Conservation (phyloP, 2,888 invertebrate genomes). For the Aethes cnicana region DNA sequence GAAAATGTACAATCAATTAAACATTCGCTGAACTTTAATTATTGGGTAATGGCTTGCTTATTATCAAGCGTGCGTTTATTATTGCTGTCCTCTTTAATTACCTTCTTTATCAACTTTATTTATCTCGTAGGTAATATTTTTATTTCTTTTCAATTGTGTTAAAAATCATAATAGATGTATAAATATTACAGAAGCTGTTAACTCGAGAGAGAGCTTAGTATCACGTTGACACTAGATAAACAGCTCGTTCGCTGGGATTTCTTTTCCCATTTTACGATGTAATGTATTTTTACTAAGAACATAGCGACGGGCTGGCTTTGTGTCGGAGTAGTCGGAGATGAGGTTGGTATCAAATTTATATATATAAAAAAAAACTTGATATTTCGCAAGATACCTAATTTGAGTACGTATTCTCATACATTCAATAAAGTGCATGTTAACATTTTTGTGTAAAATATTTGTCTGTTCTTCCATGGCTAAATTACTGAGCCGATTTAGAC, state of each 20-base stretch:
- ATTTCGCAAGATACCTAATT: too few relatives aligned
- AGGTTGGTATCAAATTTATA: slow-evolving; percentile 28
- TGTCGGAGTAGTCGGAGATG: slow-evolving; percentile 32
- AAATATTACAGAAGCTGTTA: slow-evolving; percentile 29
- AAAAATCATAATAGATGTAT: too few relatives aligned
- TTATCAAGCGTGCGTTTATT: slow-evolving; percentile 37
- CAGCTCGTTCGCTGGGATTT: slow-evolving; percentile 38
- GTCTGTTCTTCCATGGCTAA: too few relatives aligned
- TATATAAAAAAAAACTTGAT: too few relatives aligned
- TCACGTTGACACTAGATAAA: slow-evolving; percentile 34
- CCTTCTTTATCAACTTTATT: slow-evolving; percentile 1
- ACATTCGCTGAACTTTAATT: slow-evolving; percentile 57
- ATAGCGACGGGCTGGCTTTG: slow-evolving; percentile 29
- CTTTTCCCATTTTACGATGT: slow-evolving; percentile 38
- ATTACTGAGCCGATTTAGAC: too few relatives aligned
- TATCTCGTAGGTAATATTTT: too few relatives aligned
- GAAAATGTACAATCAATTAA: slow-evolving; percentile 47
- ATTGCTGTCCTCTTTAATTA: slow-evolving; percentile 35
- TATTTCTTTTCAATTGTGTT: too few relatives aligned
- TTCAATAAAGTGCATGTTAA: not conserved
- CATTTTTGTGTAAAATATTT: too few relatives aligned
- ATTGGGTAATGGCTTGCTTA: slow-evolving; percentile 46
- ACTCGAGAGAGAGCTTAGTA: slow-evolving; percentile 33
- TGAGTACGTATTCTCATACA: too few relatives aligned
- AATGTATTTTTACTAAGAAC: slow-evolving; percentile 39